Conservation (phyloP, 2,888 invertebrate species). For the Mylabris sibirica region DNA sequence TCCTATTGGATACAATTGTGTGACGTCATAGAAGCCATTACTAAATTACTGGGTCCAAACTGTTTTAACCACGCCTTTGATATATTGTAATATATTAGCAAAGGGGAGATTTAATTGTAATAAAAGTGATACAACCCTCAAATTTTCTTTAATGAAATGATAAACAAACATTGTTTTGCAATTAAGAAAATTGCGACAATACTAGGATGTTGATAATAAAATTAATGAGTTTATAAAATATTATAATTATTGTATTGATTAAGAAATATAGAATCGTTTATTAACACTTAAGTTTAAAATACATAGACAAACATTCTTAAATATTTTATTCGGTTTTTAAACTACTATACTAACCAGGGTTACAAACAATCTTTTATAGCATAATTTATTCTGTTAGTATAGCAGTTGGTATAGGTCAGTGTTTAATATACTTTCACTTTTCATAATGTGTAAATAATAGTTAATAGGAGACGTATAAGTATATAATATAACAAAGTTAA, state of each 20-base stretch:
- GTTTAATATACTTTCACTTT: constrained; percentile 58
- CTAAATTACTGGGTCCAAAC: constrained; percentile 46
- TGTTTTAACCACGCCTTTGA: constrained; percentile 35
- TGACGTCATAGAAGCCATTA: constrained; percentile 50
- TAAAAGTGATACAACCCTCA: neutral
- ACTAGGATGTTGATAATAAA: neutral
- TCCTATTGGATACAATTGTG: constrained; percentile 41
- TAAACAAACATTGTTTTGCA: constrained; percentile 21
- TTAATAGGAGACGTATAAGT: constrained; percentile 49
- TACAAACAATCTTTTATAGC: constrained; percentile 59
- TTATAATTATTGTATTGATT: constrained; percentile 18
- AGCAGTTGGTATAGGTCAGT: constrained; percentile 53
- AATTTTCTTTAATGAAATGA: constrained; percentile 4
- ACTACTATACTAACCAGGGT: constrained; percentile 57
- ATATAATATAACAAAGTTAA: constrained; percentile 57
- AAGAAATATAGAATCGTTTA: constrained; percentile 47
- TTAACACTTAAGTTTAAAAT: constrained; percentile 35
- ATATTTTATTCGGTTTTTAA: constrained; percentile 54
- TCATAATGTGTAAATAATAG: constrained; percentile 57
- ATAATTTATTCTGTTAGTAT: constrained; percentile 51
- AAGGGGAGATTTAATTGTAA: neutral
- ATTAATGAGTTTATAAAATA: no score
- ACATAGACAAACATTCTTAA: constrained; percentile 54
- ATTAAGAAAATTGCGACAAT: constrained; percentile 23
- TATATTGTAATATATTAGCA: neutral